Conservation (phyloP, 2,797 vertebrate genomes). For the Acanthurus lineatus region DNA sequence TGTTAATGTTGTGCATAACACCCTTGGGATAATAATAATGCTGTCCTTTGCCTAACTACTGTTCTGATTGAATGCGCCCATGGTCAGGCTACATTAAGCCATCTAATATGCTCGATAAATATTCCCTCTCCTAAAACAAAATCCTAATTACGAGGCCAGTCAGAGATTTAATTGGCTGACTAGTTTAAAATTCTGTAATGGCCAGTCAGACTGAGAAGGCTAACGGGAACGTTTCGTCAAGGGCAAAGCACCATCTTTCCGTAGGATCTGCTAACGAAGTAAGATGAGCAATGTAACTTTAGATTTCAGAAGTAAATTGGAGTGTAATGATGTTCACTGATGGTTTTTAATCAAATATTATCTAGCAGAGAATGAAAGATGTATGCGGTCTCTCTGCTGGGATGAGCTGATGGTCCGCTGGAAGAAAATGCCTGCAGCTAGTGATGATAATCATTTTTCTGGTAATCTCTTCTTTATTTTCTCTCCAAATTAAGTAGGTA, state of each 20-base stretch:
- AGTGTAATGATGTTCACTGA: conserved; percentile 46
- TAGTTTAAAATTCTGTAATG: conserved; percentile 33
- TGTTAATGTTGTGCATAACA: conserved; percentile 8
- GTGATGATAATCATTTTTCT: neutral
- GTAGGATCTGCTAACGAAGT: conserved; percentile 47
- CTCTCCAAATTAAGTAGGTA: neutral
- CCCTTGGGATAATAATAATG: conserved; percentile 18
- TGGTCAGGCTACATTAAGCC: conserved; percentile 61
- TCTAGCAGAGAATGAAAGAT: conserved; percentile 23
- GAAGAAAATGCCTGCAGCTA: neutral
- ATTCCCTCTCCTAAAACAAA: conserved; percentile 48
- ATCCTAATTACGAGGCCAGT: conserved; percentile 56
- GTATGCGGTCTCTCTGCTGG: conserved; percentile 5
- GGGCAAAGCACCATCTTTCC: conserved; percentile 42
- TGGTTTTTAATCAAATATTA: conserved; percentile 60
- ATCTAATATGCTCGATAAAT: conserved; percentile 53
- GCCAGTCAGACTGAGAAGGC: conserved; percentile 15
- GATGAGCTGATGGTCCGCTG: conserved; percentile 8
- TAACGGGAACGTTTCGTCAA: conserved; percentile 49
- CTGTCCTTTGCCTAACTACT: conserved; percentile 2
- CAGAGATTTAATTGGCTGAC: conserved; percentile 47
- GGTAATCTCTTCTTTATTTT: neutral
- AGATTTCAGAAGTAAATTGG: conserved; percentile 55
- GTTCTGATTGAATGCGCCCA: conserved; percentile 43
- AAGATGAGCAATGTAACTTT: conserved; percentile 29